Base-by-base conservation (phyloP, 2,113 vertebrate genomes). In the Cottus gobio region DNA sequence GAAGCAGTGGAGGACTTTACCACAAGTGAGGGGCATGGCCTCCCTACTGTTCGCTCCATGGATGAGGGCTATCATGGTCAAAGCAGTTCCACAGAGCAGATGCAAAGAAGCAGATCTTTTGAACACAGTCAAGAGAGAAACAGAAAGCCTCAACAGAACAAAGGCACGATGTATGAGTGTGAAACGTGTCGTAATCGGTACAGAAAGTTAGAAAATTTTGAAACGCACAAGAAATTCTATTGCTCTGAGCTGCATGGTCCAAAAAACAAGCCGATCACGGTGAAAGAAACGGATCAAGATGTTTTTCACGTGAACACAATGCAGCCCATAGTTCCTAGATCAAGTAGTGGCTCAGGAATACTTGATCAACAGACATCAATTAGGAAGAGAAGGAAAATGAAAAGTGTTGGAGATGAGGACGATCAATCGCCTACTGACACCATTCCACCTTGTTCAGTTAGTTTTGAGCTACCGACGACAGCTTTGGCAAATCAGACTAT, bases 181-280 rank as follows among this genome's bases (percentile, higher is more conserved):
- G 98, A 99, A 92, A 99, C 98, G 3, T 99, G 98, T 83, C 96
- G 97, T 50, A 99, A 99, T 76, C 92, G 98, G 57, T 99, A 99
- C 0, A 94, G 98, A 80, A 99, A 99, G 90, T 88, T 97, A 75
- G 98, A 99, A 93, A 99, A 99, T 75, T 99, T 98, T 85, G 97
- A 99, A 95, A 99, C 98, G 77, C 98, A 99, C 82, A 99, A 99
- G 83, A 99, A 99, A 79, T 99, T 99, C 93, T 99, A 98, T 84
- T 99, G 98, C 81, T 99, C 98, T 5, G 98, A 99, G 84, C 94
- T 99, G 82, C 98, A 98, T 1, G 98, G 98, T 84, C 98, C 98
- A 82, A 99, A 99, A 94, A 97, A 96, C 65, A 99, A 99, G 90
- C 93, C 95, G 4, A 80, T 92, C 3, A 20, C 81, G 36, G 36